These are phyloP conservation scores for Cephus sareptanus DNA, from an alignment of 2,888 invertebrate genomes.

Conservation along the genomic window DNA sequence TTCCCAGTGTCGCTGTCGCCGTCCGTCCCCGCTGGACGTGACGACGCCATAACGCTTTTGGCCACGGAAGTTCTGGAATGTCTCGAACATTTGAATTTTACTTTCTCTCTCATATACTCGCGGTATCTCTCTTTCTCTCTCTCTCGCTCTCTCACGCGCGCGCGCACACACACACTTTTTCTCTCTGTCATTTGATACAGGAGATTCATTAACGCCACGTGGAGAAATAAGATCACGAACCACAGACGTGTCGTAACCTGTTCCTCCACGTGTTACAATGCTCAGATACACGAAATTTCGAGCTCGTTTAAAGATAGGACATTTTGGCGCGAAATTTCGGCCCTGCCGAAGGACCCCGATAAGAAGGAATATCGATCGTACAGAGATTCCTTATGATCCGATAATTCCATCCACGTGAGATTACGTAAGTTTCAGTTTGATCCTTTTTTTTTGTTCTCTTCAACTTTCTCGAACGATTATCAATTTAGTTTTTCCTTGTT, in stretches of 20 bases:
- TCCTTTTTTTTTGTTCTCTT: background rate
- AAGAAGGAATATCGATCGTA: background rate
- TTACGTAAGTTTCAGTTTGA: background rate
- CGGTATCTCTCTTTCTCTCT: background rate
- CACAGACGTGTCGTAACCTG: background rate
- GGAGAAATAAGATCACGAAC: background rate
- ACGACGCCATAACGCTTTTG: background rate
- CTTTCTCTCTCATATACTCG: background rate
- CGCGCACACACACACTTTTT: background rate
- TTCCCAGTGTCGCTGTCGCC: background rate
- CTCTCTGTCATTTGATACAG: background rate
- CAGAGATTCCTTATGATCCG: background rate
- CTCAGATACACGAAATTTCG: background rate
- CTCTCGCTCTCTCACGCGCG: fast-evolving
- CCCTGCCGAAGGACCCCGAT: background rate
- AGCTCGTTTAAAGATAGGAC: background rate
- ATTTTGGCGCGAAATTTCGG: background rate
- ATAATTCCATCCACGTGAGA: background rate
- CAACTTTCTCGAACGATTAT: constrained; percentile 25
- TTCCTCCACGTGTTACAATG: background rate
- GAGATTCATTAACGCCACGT: background rate
- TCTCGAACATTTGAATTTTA: background rate
- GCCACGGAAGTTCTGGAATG: background rate
- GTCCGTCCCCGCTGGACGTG: background rate
- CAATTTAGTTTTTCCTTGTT: constrained; percentile 17